Percentiles rank a stretch among this genome's conserved stretches.
These are phyloP conservation scores for Channa argus DNA, from an alignment of 2,113 vertebrate genomes.

Conservation along the genomic window DNA sequence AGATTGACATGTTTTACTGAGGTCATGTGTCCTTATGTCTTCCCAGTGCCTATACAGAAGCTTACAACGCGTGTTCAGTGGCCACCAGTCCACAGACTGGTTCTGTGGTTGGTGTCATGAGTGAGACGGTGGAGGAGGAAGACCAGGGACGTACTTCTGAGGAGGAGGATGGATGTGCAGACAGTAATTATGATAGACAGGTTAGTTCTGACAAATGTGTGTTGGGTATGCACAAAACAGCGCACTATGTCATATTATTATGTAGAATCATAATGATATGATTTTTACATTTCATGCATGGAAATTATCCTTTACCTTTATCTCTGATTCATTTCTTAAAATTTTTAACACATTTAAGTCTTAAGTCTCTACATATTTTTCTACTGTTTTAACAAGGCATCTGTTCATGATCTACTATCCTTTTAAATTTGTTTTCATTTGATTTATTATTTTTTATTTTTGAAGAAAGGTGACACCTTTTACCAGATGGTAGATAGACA, in stretches of 20 bases:
- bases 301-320: background rate
- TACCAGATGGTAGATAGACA: background rate
- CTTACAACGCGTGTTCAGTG: conserved; percentile 88
- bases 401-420: no score
- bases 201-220: conserved; percentile 62
- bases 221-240: no score
- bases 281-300: background rate
- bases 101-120: background rate
- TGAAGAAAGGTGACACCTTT: background rate
- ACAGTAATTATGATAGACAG: conserved; percentile 84
- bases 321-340: no score
- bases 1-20: background rate
- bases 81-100: conserved; percentile 58
- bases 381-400: no score
- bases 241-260: no score
- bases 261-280: no score
- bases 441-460: background rate
- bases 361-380: no score
- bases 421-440: background rate
- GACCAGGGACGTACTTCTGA: conserved; percentile 90
- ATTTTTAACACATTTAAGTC: no score
- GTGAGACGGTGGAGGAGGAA: conserved; percentile 81
- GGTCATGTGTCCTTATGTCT: conserved; percentile 3
- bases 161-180: conserved; percentile 84
- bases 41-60: conserved; percentile 90